Base-by-base conservation (phyloP, 2,113 vertebrate genomes). In the Pygoscelis antarcticus region DNA sequence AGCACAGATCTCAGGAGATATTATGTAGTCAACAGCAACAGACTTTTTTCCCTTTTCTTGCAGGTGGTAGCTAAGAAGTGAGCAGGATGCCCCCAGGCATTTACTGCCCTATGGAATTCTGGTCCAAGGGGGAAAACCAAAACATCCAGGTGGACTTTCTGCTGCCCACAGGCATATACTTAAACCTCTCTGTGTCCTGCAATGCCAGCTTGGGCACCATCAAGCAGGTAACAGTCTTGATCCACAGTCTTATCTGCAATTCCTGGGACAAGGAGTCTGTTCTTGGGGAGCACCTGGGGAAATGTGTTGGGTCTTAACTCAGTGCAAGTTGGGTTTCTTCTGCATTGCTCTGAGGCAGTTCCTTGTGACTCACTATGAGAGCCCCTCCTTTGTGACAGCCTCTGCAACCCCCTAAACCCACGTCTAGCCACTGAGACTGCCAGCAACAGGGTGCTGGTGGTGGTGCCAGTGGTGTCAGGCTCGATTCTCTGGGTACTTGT, bases 41-140 rank as follows among this genome's bases (percentile, higher is more conserved):
- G 80, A n/a, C 13, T 12, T n/a, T 18, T 71, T 47, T 69, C 96
- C 90, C 81, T 93, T 96, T 97, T 84, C 96, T 98, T 98, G 96
- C 98, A 98, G 95, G 96, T 79, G 91, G 98, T 98, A 98, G 97
- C 98, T 92, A 96, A 99, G 97, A 95, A 98, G 97, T 98, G n/a
- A 96, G 89, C 98, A 99, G 98, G 97, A 99, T 99, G 99, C 99
- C 99, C 97, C 99, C 99, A 9, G 99, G 99, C 98, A 99, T 99
- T 95, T 99, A 99, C 98, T 99, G 99, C 98, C 99, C 99, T 97
- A 98, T 98, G 97, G 99, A 99, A 96, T 99, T 99, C 95, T 99
- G 99, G 99, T 98, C 99, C 97, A 98, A 98, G 97, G 99, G 99
- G 95, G 99, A 99, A 94, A 98, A 98, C 93, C 99, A 98, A 92